Base-by-base conservation (phyloP, 2,113 vertebrate species). In the Probosciger aterrimus region DNA sequence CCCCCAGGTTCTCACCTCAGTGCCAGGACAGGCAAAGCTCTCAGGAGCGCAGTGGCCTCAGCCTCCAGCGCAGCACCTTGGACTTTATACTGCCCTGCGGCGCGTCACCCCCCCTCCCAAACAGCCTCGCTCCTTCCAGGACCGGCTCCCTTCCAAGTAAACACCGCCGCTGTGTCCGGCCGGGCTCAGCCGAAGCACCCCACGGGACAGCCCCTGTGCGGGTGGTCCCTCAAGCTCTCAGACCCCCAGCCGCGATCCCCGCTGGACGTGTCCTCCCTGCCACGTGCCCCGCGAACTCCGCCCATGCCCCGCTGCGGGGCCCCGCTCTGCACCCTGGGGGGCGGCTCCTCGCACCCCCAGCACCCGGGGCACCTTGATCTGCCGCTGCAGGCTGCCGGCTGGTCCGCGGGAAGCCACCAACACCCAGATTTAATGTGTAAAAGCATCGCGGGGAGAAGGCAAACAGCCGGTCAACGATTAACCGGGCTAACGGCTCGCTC, bases 381-480 rank as follows among this genome's bases (percentile, higher is more conserved):
- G 4, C 31, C 19, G 37, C 65, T 37, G 25, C 75, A 16, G 67
- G 43, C 47, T 63, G 41, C 10, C 0, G 2, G 33, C 41, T 27
- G 41, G 5, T 41, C n/a, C 46, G 18, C 2, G 55, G 55, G 70
- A 11, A 71, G 47, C 18, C 62, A 33, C 69, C 18, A 25, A 6
- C 14, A 50, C 25, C 28, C 62, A 46, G 35, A 59, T 50, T 75
- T 70, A 67, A 47, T 2, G 47, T 76, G 25, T 41, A 71, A 70
- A 75, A 53, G 39, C 11, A 10, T 57, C 35, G 75, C n/a, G 7
- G 1, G 17, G 16, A 15, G 16, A 57, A 88, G 27, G 6, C 93
- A 96, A 96, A 93, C 89, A 96, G 41, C 27, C 16, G 37, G 92
- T 96, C 68, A 96, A 96, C 89, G 7, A 96, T 96, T 96, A 96